Evolutionary conservation across 2,888 invertebrate species (phyloP), one percentile per base, ranked within the genome.

Genomic region (Dryadula phaetusa): DNA sequence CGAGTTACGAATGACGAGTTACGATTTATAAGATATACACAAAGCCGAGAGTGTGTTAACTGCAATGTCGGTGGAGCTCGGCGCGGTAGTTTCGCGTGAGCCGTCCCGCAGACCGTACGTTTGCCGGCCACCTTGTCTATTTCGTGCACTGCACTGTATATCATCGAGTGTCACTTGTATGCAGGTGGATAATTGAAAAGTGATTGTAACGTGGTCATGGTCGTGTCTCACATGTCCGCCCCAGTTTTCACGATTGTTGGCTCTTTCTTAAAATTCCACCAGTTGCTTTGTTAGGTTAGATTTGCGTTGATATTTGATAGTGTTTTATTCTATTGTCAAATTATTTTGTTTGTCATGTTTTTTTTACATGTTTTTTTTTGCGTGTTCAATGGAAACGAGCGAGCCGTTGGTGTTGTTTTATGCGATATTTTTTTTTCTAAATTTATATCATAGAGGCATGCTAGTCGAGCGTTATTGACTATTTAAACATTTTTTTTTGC

Each of bases 121-220:
- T 68, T 8, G 64, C 60, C 80, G 79, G 81, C 83, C 82, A 85
- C 85, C 86, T 25, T 5, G 28, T 46, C 28, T 28, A 28, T n/a
- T 20, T 18, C 0, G 60, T 44, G 37, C 14, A 46, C 14, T 18
- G 22, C 37, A 56, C 5, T 22, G 37, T 81, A 80, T 80, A 78
- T 52, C 52, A 28, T 75, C 82, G 77, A 78, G 86, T 85, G 84
- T 86, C 84, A 84, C 85, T 87, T 88, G 86, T 86, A 87, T 86
- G 86, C 90, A 90, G 91, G 91, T 91, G 91, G 86, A 86, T 92
- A 90, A 90, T 90, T 89, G 90, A 91, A 92, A 92, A 92, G 92
- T 92, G 92, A 91, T 90, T 90, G 92, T 90, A 90, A 88, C 79
- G 84, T 86, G 92, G 92, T 87, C 92, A 91, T 87, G 91, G 92